These are phyloP conservation scores for Muschampia plurimacula DNA, from an alignment of 2,888 invertebrate genomes.

Conservation along the genomic window DNA sequence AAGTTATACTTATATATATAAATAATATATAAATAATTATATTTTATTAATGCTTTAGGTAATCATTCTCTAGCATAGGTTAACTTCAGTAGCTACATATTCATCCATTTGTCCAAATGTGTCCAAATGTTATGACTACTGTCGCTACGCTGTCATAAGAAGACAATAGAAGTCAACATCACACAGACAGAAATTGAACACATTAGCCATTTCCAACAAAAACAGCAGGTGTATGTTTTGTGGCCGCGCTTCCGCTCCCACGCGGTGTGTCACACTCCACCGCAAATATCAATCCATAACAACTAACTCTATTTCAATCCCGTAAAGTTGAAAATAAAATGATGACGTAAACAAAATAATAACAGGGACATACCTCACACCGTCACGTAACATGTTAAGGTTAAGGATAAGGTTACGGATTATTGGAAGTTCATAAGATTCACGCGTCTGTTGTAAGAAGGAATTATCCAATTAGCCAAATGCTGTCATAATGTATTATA, in stretches of 20 bases:
- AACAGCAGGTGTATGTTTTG: constrained; percentile 44
- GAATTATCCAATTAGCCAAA: constrained; percentile 8
- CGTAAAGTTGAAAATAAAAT: constrained; percentile 5
- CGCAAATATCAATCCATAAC: not conserved
- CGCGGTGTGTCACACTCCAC: constrained; percentile 29
- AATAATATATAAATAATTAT: too few species aligned
- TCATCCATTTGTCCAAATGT: too few species aligned
- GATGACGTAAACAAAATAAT: not conserved
- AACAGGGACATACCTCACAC: constrained; percentile 24
- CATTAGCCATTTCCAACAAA: constrained; percentile 30
- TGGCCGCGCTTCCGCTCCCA: constrained; percentile 49
- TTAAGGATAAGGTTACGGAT: constrained; percentile 22
- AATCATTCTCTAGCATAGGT: too few species aligned
- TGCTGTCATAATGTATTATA: not conserved
- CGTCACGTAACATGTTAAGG: not conserved
- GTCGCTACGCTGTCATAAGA: not conserved
- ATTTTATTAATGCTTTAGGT: too few species aligned
- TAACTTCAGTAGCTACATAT: too few species aligned
- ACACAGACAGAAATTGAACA: not conserved
- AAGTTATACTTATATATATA: too few species aligned
- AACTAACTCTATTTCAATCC: not conserved
- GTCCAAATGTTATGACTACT: too few species aligned
- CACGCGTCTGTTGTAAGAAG: constrained; percentile 13
- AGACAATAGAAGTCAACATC: not conserved
- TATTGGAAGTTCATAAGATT: constrained; percentile 32